phyloP scores from a whole-genome alignment of 2,888 invertebrate species.

The Agrotis clavis region DNA sequence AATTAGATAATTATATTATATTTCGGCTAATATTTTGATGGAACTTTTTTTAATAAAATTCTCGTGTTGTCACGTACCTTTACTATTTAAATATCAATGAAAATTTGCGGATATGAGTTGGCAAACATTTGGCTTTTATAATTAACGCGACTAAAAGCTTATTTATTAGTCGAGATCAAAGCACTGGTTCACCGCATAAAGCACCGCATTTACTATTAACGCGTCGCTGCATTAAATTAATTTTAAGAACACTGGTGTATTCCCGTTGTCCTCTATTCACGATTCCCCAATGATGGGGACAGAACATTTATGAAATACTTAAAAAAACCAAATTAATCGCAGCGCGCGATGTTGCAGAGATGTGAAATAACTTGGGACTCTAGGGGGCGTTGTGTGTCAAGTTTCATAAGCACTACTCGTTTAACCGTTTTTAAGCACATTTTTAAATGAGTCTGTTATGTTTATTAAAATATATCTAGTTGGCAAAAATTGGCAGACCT shows the following conservation, averaged over 20 bases:
- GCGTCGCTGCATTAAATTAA: background rate
- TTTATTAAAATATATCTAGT: no score
- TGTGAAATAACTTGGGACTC: no score
- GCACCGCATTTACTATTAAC: background rate
- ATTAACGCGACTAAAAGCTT: conserved; percentile 64
- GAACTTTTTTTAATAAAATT: conserved; percentile 18
- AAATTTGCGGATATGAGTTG: conserved; percentile 45
- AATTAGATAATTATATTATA: conserved; percentile 7
- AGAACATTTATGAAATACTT: no score
- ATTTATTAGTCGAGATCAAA: conserved; percentile 45
- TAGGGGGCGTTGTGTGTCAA: no score
- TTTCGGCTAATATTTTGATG: conserved; percentile 38
- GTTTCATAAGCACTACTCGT: no score
- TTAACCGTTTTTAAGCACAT: no score
- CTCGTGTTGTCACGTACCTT: conserved; percentile 44
- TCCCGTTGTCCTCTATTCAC: no score
- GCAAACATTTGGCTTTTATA: conserved; percentile 51
- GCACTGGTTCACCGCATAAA: conserved; percentile 20
- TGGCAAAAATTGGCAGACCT: no score
- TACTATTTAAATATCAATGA: conserved; percentile 42
- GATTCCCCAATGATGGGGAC: no score
- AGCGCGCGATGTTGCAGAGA: no score
- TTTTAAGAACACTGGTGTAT: background rate
- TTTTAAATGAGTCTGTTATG: no score
- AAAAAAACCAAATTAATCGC: no score